Percentiles rank a stretch among this genome's conserved stretches.
Evolutionary conservation across 2,113 vertebrate genomes (phyloP).

Genomic region (Tachuris rubrigastra): DNA sequence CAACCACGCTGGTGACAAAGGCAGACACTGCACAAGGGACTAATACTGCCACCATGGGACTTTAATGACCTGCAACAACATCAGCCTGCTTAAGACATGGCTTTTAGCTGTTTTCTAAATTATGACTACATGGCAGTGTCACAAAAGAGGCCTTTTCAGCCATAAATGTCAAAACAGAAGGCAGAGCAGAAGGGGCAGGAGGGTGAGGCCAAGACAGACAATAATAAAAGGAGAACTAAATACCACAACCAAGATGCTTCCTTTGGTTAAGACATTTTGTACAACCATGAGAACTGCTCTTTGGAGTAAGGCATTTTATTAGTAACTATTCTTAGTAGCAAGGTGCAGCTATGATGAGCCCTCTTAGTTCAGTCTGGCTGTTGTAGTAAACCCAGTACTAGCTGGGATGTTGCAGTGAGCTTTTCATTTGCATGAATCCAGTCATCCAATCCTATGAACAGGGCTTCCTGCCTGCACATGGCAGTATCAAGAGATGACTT

Average conservation of each 20-base stretch:
- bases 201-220: neutral
- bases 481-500: neutral
- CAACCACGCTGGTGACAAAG: neutral
- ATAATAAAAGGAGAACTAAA: neutral
- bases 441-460: neutral
- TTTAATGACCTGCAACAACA: neutral
- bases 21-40: neutral
- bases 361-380: neutral
- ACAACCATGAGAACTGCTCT: rapidly evolving
- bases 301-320: neutral
- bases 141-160: neutral
- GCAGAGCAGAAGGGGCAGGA: neutral
- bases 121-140: neutral
- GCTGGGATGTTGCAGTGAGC: neutral
- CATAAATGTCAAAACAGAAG: neutral
- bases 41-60: neutral
- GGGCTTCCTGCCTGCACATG: neutral
- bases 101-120: neutral
- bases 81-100: neutral
- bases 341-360: neutral
- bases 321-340: neutral
- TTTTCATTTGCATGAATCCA: neutral
- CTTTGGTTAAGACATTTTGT: neutral
- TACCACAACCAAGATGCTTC: neutral
- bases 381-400: neutral